Percentiles rank a stretch among this genome's conserved stretches.
These are phyloP conservation scores for Odobenus rosmarus DNA, from an alignment of 2,113 vertebrate genomes.

Conservation along the genomic window DNA sequence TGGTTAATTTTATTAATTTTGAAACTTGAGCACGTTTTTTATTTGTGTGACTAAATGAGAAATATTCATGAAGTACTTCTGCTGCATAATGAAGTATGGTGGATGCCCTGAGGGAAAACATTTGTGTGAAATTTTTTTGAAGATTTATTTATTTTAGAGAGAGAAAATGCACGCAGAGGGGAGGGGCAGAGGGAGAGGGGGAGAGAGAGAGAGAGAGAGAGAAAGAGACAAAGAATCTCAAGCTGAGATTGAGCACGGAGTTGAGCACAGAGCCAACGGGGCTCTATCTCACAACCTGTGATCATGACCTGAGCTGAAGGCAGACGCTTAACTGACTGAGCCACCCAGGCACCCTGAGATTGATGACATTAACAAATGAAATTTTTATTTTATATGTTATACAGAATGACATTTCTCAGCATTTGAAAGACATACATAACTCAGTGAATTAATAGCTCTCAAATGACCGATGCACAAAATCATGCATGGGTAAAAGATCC, in stretches of 20 bases:
- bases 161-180: background rate
- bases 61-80: background rate
- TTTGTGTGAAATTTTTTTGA: background rate
- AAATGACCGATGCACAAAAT: background rate
- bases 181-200: background rate
- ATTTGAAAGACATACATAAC: constrained; percentile 1
- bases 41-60: background rate
- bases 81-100: background rate
- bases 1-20: constrained; percentile 13
- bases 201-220: background rate
- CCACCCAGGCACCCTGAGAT: background rate
- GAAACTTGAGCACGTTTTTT: background rate
- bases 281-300: background rate
- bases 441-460: background rate
- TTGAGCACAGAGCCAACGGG: background rate
- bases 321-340: too few relatives aligned
- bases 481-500: background rate
- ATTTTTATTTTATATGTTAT: background rate
- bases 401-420: constrained; percentile 5
- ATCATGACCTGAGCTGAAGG: background rate
- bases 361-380: background rate
- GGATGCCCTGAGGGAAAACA: background rate
- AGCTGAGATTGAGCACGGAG: background rate
- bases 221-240: background rate
- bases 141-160: background rate